Percentiles rank a stretch among this genome's conserved stretches.
phyloP scores from a whole-genome alignment of 2,113 vertebrate species.

The Nannospalax galili region DNA sequence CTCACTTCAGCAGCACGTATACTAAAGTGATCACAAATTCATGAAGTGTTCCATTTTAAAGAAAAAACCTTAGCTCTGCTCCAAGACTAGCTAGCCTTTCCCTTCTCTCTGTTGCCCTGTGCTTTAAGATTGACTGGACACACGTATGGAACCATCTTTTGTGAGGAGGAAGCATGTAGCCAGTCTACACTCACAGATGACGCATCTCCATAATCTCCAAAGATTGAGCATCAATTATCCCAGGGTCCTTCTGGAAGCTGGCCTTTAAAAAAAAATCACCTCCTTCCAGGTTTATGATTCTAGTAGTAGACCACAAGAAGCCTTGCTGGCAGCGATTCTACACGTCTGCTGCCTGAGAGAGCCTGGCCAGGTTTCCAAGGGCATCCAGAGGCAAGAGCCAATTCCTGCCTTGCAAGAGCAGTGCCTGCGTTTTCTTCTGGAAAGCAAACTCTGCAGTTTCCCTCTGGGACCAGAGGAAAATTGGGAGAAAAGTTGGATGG shows the following conservation, averaged over 20 bases:
- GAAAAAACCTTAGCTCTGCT: not conserved
- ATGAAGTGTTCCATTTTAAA: too few relatives aligned
- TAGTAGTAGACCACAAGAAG: not conserved
- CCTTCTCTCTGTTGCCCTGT: not conserved
- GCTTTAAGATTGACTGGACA: slow-evolving; percentile 27
- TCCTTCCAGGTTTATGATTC: not conserved
- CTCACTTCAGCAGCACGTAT: too few relatives aligned
- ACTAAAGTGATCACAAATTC: too few relatives aligned
- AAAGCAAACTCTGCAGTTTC: slow-evolving; percentile 47
- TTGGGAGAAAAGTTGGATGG: slow-evolving; percentile 35
- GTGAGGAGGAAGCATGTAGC: not conserved
- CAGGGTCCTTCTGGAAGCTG: not conserved
- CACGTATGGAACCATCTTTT: not conserved
- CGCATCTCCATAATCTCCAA: not conserved
- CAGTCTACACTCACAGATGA: not conserved
- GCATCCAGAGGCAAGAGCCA: not conserved
- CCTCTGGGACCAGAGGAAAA: slow-evolving; percentile 34
- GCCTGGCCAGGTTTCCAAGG: not conserved
- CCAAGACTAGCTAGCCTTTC: not conserved
- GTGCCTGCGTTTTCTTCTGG: slow-evolving; percentile 24
- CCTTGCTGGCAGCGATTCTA: not conserved
- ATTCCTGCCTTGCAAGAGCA: not conserved
- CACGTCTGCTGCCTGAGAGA: not conserved
- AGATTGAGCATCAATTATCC: not conserved
- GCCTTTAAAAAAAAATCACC: not conserved